Conservation (phyloP, 2,888 invertebrate species). For the Eledona agricola region DNA sequence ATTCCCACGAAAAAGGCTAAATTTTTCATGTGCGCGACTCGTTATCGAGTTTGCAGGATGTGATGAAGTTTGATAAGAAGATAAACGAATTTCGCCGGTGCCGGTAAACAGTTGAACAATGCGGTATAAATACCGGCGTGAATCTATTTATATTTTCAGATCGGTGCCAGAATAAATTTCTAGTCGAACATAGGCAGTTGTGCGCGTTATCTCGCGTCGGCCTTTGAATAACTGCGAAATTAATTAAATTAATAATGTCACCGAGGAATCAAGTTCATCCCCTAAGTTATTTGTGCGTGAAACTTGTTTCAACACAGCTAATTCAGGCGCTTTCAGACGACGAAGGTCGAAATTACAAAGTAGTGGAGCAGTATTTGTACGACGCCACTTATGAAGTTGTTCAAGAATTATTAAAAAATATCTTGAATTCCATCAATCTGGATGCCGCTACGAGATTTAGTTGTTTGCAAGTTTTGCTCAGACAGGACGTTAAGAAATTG, state of each 20-base stretch:
- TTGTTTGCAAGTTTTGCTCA: constrained; percentile 71
- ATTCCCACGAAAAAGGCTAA: too few relatives aligned
- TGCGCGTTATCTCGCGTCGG: constrained; percentile 16
- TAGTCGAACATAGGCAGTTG: constrained; percentile 21
- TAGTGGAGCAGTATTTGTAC: constrained; percentile 59
- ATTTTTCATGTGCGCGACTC: too few relatives aligned
- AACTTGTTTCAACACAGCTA: constrained; percentile 69
- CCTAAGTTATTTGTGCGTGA: constrained; percentile 69
- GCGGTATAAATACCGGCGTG: too few relatives aligned
- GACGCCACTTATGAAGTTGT: constrained; percentile 73
- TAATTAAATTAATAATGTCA: constrained; percentile 64
- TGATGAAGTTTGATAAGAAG: too few relatives aligned
- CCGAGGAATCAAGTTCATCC: constrained; percentile 71
- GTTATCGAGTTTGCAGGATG: too few relatives aligned
- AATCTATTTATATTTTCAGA: constrained; percentile 17
- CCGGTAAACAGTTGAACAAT: too few relatives aligned
- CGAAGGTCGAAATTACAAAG: constrained; percentile 63
- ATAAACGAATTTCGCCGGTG: too few relatives aligned
- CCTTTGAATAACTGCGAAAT: constrained; percentile 15
- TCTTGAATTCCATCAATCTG: constrained; percentile 72
- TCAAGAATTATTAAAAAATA: constrained; percentile 73
- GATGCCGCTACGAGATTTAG: constrained; percentile 74
- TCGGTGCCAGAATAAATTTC: constrained; percentile 24
- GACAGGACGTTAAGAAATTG: constrained; percentile 71
- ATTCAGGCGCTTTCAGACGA: constrained; percentile 72